Evolutionary conservation across 2,888 invertebrate species (phyloP), one percentile per base, ranked within the genome.

Genomic region (Chaitophorus viminalis): DNA sequence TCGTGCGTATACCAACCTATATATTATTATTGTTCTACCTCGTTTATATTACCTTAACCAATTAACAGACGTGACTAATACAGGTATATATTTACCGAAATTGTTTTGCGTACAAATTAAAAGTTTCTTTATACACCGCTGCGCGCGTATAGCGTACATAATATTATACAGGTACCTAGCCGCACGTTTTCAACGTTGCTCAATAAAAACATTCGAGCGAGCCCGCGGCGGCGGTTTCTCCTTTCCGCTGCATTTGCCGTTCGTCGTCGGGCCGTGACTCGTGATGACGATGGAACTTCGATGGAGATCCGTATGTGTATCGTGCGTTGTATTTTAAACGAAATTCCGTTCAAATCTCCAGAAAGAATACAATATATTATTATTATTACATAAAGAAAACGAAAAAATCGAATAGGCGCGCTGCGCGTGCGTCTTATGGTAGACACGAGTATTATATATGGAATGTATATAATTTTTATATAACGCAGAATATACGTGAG

Each of bases 321-420:
- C 29, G 46, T 46, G 46, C 46, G 46, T 76, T 76, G 29, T 76
- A 8, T 76, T 76, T 76, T 76, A 76, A 76, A 76, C 46, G 46
- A 46, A 76, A 76, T 79, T 65, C 29, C 29, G 65, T 79, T 79
- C 79, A 65, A 65, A 79, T 65, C 79, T 79, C 79, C 78, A 46
- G n/a, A 46, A 39, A 46, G 46, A 46, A 29, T 46, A 39, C 46
- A 46, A 46, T 46, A 46, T 46, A 14, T 1, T 46, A 46, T 11
- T 46, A 46, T 14, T 39, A 46, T 46, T 3, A 75, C 17, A 60
- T 60, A 60, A 60, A 60, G 39, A 75, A 76, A 46, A 76, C 46
- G 76, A 76, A 76, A 75, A 76, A 76, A 14, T 29, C 46, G 29
- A 76, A 76, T 76, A 46, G 76, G 39, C 29, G 46, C 39, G 18